Base-by-base conservation (phyloP, 2,888 invertebrate species). In the Clistopyga incitator region DNA sequence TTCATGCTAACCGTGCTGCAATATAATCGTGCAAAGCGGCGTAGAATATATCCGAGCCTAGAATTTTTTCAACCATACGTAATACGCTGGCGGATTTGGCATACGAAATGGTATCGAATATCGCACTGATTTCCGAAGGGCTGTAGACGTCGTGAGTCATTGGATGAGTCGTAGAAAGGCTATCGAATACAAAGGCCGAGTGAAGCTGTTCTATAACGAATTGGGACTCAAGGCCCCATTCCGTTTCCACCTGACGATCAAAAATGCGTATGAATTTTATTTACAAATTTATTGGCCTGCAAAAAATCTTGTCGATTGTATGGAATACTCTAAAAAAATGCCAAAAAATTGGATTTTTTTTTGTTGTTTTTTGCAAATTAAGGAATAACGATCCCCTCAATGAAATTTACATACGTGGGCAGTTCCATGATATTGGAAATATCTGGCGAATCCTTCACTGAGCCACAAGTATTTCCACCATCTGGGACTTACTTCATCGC, bases 161-260 rank as follows among this genome's bases (percentile, higher is more conserved):
- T 0, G 97, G 94, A 70, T 95, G 95, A 0, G 95, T 94, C 20
- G 92, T 93, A 29, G 93, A 91, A 0, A 94, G 92, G n/a, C 95
- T 94, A 88, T 97, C 97, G 83, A 91, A 91, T 0, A 93, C 92
- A 77, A 97, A 93, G 6, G 96, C 95, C 0, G 94, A 91, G 86
- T 97, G 97, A 0, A 97, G 87, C 90, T 96, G 96, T 78, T 96
- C 95, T 0, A 94, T 94, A 0, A 97, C 95, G 88, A 97, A 97
- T 88, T 97, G 96, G 8, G 95, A 94, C 29, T 94, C 95, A 79
- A 97, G 90, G 50, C 95, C 95, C 95, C 96, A 96, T 0, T 94
- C 90, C 0, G 93, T 93, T 87, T 95, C 95, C n/a, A 95, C 94
- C 96, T 96, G 75, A 25, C 29, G n/a, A 54, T 34, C 18, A 45